Evolutionary conservation across 2,888 invertebrate genomes (phyloP).

Genomic region (Lobophora halterata): DNA sequence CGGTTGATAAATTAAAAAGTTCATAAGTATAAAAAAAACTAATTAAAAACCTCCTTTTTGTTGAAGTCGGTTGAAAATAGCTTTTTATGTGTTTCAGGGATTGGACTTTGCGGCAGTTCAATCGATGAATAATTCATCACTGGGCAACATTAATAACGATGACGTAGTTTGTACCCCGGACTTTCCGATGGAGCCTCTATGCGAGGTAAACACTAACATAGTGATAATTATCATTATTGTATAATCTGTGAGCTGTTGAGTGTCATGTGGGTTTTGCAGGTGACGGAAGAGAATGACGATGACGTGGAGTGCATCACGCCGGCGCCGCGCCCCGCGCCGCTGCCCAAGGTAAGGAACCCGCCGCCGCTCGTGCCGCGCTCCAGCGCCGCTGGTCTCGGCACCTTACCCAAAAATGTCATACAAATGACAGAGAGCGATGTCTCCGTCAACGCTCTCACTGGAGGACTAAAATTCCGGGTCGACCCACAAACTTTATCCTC

Average conservation of each 20-base stretch:
- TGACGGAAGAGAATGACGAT: conserved; percentile 72
- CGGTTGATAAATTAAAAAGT: too few species aligned
- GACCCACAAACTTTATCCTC: conserved; percentile 75
- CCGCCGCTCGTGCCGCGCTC: conserved; percentile 46
- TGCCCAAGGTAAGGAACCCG: conserved; percentile 42
- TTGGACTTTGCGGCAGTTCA: conserved; percentile 58
- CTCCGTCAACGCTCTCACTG: conserved; percentile 70
- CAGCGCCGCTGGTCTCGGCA: conserved; percentile 38
- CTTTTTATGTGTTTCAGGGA: conserved; percentile 47
- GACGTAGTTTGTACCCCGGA: conserved; percentile 84
- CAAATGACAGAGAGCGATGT: conserved; percentile 78
- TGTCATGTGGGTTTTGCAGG: conserved; percentile 40
- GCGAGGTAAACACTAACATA: conserved; percentile 53
- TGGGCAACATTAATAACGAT: conserved; percentile 46
- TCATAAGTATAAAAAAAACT: too few species aligned
- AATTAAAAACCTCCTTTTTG: too few species aligned
- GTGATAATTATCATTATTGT: conserved; percentile 7
- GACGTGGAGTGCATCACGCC: conserved; percentile 76
- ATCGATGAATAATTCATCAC: conserved; percentile 26
- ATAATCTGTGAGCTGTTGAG: too few species aligned
- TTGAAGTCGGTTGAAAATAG: too few species aligned
- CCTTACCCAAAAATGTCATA: conserved; percentile 59
- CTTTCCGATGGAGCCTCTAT: conserved; percentile 70
- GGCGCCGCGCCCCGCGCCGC: conserved; percentile 57
- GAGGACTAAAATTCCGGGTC: conserved; percentile 73